These are phyloP conservation scores for Agrypnia vestita DNA, from an alignment of 1,140 invertebrate species.

Conservation along the genomic window DNA sequence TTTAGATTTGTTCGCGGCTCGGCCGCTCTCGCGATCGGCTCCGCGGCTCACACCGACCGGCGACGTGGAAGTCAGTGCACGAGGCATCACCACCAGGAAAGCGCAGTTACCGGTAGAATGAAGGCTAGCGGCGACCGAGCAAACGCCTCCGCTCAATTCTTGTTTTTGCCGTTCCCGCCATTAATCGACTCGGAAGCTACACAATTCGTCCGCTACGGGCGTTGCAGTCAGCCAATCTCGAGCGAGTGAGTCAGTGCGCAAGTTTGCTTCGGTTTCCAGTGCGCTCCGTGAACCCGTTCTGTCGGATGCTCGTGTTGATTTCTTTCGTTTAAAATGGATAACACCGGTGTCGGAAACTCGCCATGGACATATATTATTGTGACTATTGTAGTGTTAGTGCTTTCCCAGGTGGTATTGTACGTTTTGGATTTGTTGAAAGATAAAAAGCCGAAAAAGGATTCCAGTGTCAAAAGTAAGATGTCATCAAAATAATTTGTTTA, in stretches of 20 bases:
- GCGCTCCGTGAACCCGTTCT: slow-evolving; percentile 6
- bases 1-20: not conserved
- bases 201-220: slow-evolving; percentile 26
- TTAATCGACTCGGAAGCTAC: slow-evolving; percentile 27
- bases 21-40: not conserved
- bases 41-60: not conserved
- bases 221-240: slow-evolving; percentile 22
- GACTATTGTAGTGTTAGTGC: slow-evolving; percentile 38
- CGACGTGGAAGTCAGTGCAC: slow-evolving; percentile 27
- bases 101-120: slow-evolving; percentile 34
- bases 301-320: slow-evolving; percentile 16
- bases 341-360: slow-evolving; percentile 45
- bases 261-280: slow-evolving; percentile 25
- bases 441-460: slow-evolving; percentile 36
- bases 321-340: slow-evolving; percentile 37
- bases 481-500: slow-evolving; percentile 35
- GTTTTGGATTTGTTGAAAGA: slow-evolving; percentile 31
- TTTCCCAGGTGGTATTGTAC: slow-evolving; percentile 44
- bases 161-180: slow-evolving; percentile 47
- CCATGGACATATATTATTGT: slow-evolving; percentile 43
- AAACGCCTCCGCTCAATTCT: slow-evolving; percentile 4
- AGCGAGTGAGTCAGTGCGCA: slow-evolving; percentile 33
- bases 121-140: slow-evolving; percentile 30
- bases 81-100: slow-evolving; percentile 14
- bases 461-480: slow-evolving; percentile 44